Conservation (phyloP, 2,113 vertebrate genomes). For the Toxostoma redivivum region DNA sequence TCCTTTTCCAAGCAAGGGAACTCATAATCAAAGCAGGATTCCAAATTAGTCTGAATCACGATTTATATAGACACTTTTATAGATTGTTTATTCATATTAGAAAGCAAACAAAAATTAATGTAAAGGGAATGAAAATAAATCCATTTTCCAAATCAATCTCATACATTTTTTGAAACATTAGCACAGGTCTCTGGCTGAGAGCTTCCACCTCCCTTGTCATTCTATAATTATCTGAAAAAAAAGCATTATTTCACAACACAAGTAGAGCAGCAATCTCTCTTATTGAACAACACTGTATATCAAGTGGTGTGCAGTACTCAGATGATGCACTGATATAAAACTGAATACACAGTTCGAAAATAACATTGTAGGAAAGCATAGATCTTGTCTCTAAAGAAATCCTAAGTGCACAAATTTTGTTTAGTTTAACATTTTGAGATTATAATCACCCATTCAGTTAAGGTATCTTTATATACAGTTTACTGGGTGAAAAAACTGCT, state of each 20-base stretch:
- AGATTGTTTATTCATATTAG: not conserved
- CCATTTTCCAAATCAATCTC: not conserved
- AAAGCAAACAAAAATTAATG: not conserved
- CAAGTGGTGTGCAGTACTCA: not conserved
- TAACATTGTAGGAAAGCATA: not conserved
- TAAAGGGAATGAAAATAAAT: not conserved
- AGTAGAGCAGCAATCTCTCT: not conserved
- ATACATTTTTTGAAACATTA: not conserved
- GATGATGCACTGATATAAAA: not conserved
- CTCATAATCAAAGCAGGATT: not conserved
- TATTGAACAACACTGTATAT: not conserved
- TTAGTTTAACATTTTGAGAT: not conserved
- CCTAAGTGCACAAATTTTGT: not conserved
- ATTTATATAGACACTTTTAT: not conserved
- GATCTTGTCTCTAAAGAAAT: not conserved
- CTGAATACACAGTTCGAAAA: not conserved
- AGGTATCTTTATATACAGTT: not conserved
- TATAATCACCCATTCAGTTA: not conserved
- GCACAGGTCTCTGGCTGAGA: not conserved
- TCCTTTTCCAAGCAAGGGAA: not conserved
- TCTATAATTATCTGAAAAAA: not conserved
- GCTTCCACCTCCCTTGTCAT: not conserved
- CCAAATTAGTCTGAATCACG: not conserved
- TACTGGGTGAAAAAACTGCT: not conserved
- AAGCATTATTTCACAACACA: not conserved